phyloP scores from a whole-genome alignment of 2,797 vertebrate genomes.

The Synanceia verrucosa region DNA sequence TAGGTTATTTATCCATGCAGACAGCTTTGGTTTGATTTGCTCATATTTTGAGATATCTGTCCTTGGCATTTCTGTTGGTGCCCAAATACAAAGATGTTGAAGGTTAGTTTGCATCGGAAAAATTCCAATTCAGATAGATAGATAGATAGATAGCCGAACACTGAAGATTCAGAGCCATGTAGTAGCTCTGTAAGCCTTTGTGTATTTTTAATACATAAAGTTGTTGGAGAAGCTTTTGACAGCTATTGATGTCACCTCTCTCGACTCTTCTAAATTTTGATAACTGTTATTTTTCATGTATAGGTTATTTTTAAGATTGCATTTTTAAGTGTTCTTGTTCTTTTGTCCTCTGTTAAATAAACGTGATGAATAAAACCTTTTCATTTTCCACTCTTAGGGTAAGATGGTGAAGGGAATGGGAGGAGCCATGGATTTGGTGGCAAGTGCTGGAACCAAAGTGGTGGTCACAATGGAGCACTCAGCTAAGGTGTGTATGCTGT shows the following conservation, averaged over 20 bases:
- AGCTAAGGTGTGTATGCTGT: constrained; percentile 84
- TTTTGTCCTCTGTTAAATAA: not conserved
- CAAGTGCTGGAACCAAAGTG: constrained; percentile 94
- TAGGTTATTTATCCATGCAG: not conserved
- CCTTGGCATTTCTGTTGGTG: constrained; percentile 13
- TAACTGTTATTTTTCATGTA: not conserved
- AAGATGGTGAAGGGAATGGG: constrained; percentile 99
- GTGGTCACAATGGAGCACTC: constrained; percentile 99
- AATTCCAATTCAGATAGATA: too few species aligned
- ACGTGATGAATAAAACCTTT: not conserved
- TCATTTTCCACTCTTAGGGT: constrained; percentile 79
- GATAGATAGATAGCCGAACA: not conserved
- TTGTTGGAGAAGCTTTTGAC: not conserved
- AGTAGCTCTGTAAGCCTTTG: constrained; percentile 1
- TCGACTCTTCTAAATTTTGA: not conserved
- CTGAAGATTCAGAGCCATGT: not conserved
- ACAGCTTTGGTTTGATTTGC: constrained; percentile 24
- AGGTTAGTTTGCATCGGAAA: constrained; percentile 1
- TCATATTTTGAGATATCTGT: constrained; percentile 8
- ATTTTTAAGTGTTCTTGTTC: not conserved
- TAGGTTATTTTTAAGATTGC: not conserved
- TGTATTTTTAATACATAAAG: constrained; percentile 7
- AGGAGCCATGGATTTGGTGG: constrained; percentile 97
- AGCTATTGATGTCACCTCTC: not conserved
- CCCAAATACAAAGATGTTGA: not conserved